These are phyloP conservation scores for Gallinago solitaria DNA, from an alignment of 2,797 vertebrate genomes.

Conservation along the genomic window DNA sequence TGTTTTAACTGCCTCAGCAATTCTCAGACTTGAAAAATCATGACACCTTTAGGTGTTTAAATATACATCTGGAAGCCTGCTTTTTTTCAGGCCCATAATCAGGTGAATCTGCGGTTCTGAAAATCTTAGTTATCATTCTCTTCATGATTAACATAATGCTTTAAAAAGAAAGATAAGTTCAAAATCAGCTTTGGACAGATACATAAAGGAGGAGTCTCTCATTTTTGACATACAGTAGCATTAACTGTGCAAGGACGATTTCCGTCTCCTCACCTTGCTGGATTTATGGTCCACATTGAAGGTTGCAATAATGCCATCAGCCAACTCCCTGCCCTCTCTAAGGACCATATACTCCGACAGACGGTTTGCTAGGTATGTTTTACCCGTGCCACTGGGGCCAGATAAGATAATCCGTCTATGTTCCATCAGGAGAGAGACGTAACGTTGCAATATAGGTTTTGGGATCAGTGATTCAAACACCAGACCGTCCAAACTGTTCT, in stretches of 20 bases:
- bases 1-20: neutral
- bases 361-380: constrained; percentile 92
- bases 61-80: neutral
- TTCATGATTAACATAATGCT: rapidly evolving
- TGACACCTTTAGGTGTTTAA: neutral
- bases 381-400: constrained; percentile 94
- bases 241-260: neutral
- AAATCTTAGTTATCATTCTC: neutral
- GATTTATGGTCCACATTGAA: constrained; percentile 98
- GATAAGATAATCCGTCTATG: constrained; percentile 94
- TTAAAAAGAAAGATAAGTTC: neutral
- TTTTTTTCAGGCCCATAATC: neutral
- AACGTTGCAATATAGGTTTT: constrained; percentile 94
- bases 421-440: constrained; percentile 90
- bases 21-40: neutral
- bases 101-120: neutral
- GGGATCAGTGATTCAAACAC: constrained; percentile 95
- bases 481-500: constrained; percentile 88
- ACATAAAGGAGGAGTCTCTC: neutral
- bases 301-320: constrained; percentile 86
- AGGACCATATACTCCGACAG: constrained; percentile 89
- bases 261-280: constrained; percentile 85
- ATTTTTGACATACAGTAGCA: rapidly evolving
- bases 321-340: constrained; percentile 84
- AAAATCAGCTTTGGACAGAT: neutral